Conservation (phyloP, 2,797 vertebrate genomes). For the Macrochelys suwanniensis region DNA sequence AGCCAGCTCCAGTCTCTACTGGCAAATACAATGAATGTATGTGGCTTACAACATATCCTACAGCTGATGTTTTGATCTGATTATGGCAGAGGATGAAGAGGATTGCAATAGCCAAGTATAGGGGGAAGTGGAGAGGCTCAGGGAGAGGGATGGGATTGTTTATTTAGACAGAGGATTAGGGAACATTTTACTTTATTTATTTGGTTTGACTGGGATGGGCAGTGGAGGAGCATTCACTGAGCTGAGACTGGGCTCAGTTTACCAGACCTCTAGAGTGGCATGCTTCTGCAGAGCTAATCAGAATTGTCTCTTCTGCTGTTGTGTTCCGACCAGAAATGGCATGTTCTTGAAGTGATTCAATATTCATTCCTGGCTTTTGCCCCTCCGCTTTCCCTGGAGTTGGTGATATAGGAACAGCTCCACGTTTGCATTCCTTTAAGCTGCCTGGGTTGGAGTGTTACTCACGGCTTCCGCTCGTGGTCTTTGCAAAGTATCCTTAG, state of each 20-base stretch:
- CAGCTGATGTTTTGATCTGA: neutral
- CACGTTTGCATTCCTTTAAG: neutral
- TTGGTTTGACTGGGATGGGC: no score
- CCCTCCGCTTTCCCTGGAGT: neutral
- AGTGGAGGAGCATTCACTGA: neutral
- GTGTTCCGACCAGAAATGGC: neutral
- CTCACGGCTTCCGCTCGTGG: rapidly evolving
- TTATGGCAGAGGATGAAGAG: neutral
- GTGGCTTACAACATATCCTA: neutral
- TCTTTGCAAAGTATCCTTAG: neutral
- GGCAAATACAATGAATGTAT: rapidly evolving
- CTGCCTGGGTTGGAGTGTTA: neutral
- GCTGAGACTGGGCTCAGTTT: neutral
- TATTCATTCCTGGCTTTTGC: conserved; percentile 37
- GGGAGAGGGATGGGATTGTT: neutral
- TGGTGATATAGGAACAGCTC: neutral
- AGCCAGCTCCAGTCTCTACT: neutral
- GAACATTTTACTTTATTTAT: neutral
- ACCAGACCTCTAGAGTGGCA: no score
- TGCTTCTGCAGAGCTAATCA: rapidly evolving
- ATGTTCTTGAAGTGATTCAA: neutral
- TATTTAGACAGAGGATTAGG: rapidly evolving
- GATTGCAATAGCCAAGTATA: rapidly evolving
- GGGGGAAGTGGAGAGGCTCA: neutral
- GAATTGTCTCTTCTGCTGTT: rapidly evolving